Evolutionary conservation across 2,888 invertebrate species (phyloP).

Genomic region (Malachius bipustulatus): DNA sequence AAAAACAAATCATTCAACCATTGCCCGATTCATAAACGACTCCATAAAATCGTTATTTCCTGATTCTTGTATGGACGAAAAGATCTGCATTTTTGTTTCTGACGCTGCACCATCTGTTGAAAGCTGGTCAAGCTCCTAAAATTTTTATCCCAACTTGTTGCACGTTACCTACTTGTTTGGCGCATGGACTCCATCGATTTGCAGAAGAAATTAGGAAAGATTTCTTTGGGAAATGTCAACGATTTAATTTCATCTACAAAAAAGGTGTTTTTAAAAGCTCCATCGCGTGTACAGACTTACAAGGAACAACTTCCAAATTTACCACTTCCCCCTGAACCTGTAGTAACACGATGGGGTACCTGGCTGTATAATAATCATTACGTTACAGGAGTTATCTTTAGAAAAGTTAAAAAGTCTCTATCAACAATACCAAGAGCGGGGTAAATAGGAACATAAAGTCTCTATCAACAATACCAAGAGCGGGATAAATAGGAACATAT

Average conservation of each 20-base stretch:
- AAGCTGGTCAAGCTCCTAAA: slow-evolving; percentile 3
- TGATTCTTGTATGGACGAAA: slow-evolving; percentile 3
- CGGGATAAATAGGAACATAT: no score
- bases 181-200: slow-evolving; percentile 3
- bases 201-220: slow-evolving; percentile 1
- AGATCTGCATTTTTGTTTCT: slow-evolving; percentile 1
- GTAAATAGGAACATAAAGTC: no score
- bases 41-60: slow-evolving; percentile 1
- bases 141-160: not conserved
- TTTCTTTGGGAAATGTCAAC: slow-evolving; percentile 1
- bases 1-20: slow-evolving; percentile 3
- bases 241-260: slow-evolving; percentile 2
- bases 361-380: no score
- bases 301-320: slow-evolving; percentile 3
- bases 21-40: slow-evolving; percentile 2
- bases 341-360: slow-evolving; percentile 3
- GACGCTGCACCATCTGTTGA: slow-evolving; percentile 2
- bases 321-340: slow-evolving; percentile 2
- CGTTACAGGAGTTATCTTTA: no score
- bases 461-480: no score
- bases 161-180: slow-evolving; percentile 2
- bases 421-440: no score
- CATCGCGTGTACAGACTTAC: slow-evolving; percentile 2
- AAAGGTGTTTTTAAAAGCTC: slow-evolving; percentile 1
- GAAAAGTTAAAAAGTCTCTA: no score